Base-by-base conservation (phyloP, 2,113 vertebrate species). In the Hippocampus comes region DNA sequence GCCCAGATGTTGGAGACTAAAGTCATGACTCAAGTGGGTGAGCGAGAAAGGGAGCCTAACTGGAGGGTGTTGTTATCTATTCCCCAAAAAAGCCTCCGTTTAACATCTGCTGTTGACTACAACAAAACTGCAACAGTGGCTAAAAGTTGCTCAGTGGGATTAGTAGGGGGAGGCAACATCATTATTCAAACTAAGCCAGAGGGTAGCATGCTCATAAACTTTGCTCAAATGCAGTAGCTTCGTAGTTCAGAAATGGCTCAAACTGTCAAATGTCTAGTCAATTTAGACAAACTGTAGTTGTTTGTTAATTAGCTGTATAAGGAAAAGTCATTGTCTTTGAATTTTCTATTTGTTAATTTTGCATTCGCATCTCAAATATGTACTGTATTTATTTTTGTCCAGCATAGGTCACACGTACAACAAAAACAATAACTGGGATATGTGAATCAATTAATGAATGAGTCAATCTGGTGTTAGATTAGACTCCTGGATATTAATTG, bases 41-140 rank as follows among this genome's bases (percentile, higher is more conserved):
- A 70, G 71, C 38, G 66, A 43, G 68, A 76, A 75, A 75, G 74
- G 68, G 34, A 53, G 70, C 43, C 67, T 78, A 73, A 78, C 76
- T 59, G 49, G 63, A 81, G 78, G 76, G 63, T 74, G 55, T 68
- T 42, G 56, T 79, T 74, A 69, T 66, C 53, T 30, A 72, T 74
- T 76, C 76, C 42, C 60, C 76, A 75, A 71, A 56, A 65, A 79
- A 75, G 7, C 2, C 6, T 25, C 11, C 15, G 17, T 66, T 66
- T 9, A 77, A 79, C 80, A 78, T 77, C 79, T 85, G 81, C 79
- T 68, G 75, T 67, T 59, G 70, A 81, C 63, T 69, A 42, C 70
- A 64, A 60, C 64, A 76, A 78, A 82, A 77, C 48, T 66, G 57
- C 21, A 69, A 73, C 67, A 51, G 60, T 60, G 68, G 70, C 25